These are phyloP conservation scores for Echinarachnius parma DNA, from an alignment of 53 echinoderm and acorn worm species.

Conservation along the genomic window DNA sequence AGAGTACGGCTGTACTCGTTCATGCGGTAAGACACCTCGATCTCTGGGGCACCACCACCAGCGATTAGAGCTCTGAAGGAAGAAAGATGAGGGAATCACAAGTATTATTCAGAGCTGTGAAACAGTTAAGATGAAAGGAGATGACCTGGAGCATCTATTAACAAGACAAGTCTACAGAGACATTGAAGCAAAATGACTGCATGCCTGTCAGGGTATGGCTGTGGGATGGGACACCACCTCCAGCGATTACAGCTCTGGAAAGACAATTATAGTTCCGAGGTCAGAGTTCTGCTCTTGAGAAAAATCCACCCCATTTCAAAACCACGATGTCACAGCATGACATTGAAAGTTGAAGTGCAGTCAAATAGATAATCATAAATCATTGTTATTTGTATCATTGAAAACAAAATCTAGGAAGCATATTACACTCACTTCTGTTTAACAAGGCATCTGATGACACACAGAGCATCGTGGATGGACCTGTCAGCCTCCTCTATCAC, in stretches of 20 bases:
- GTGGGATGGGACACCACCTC: conserved; percentile 82
- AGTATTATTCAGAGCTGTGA: too few species aligned
- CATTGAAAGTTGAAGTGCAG: too few species aligned
- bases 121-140: too few species aligned
- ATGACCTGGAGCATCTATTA: too few species aligned
- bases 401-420: background rate
- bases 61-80: conserved; percentile 71
- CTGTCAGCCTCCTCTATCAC: conserved; percentile 91
- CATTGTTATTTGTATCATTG: too few species aligned
- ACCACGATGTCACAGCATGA: too few species aligned
- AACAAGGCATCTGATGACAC: conserved; percentile 97
- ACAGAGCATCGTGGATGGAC: conserved; percentile 93
- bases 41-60: conserved; percentile 94
- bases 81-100: too few species aligned
- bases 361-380: too few species aligned
- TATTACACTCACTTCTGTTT: conserved; percentile 59
- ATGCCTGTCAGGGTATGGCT: conserved; percentile 76
- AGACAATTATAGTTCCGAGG: too few species aligned
- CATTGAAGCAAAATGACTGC: conserved; percentile 94
- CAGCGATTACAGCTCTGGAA: conserved; percentile 82
- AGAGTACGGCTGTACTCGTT: conserved; percentile 77
- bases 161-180: conserved; percentile 90
- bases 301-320: too few species aligned
- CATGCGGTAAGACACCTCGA: conserved; percentile 74
- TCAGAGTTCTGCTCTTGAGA: too few species aligned